phyloP scores from a whole-genome alignment of 2,888 invertebrate species.

The Sinotaia quadrata region DNA sequence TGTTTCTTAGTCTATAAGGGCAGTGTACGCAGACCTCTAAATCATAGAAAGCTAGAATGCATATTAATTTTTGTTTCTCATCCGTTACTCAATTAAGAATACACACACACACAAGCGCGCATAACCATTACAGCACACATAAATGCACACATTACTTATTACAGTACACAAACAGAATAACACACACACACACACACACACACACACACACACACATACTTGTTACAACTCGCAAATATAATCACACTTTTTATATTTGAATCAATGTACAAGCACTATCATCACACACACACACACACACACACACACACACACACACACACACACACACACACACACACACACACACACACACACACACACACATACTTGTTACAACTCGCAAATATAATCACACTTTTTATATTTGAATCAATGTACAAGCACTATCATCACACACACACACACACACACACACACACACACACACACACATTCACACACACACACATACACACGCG shows the following conservation, averaged over 20 bases:
- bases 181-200: background rate
- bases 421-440: too few relatives aligned
- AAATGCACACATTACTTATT: background rate
- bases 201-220: background rate
- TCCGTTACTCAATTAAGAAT: background rate
- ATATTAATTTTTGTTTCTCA: too few relatives aligned
- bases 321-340: constrained; percentile 4
- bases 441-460: constrained; percentile 4
- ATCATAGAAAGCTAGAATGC: too few relatives aligned
- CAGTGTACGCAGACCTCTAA: too few relatives aligned
- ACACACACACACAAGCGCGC: background rate
- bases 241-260: background rate
- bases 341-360: constrained; percentile 6
- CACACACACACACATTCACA: constrained; percentile 14
- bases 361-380: background rate
- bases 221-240: background rate
- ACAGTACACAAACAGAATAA: background rate
- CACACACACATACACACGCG: too few relatives aligned
- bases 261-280: background rate
- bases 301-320: constrained; percentile 15
- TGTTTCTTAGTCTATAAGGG: too few relatives aligned
- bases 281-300: constrained; percentile 4
- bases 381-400: constrained; percentile 5
- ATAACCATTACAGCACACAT: background rate
- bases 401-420: too few relatives aligned